These are phyloP conservation scores for Brachyopa scutellaris DNA, from an alignment of 2,888 invertebrate species.

Conservation along the genomic window DNA sequence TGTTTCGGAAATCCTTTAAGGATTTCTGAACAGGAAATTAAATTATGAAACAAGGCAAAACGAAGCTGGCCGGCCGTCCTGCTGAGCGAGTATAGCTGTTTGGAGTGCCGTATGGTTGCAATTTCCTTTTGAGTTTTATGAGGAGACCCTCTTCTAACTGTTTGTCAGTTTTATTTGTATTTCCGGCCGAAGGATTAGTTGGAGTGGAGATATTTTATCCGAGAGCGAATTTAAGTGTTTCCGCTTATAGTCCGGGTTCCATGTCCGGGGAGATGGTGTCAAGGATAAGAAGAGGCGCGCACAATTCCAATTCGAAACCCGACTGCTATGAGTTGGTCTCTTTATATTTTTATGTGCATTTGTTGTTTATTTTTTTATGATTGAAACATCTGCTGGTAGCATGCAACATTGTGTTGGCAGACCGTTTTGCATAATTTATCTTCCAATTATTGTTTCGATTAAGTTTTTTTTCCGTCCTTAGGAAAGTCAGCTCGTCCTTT, in stretches of 20 bases:
- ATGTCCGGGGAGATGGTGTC: conserved; percentile 6
- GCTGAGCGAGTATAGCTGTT: not conserved
- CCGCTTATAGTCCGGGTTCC: conserved; percentile 21
- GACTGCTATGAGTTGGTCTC: not conserved
- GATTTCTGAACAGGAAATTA: conserved; percentile 49
- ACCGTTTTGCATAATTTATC: conserved; percentile 35
- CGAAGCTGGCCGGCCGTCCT: not conserved
- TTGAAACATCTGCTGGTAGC: conserved; percentile 42
- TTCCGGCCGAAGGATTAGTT: conserved; percentile 45
- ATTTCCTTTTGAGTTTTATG: not conserved
- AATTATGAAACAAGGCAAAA: conserved; percentile 44
- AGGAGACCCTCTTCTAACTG: not conserved
- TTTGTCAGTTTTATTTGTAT: conserved; percentile 34
- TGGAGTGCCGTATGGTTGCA: not conserved
- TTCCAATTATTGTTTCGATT: conserved; percentile 18
- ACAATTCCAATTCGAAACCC: not conserved
- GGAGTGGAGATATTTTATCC: conserved; percentile 5
- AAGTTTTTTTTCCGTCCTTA: no score
- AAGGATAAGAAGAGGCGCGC: conserved; percentile 5
- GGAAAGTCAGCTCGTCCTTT: no score
- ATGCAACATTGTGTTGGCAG: conserved; percentile 37
- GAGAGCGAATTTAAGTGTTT: conserved; percentile 29
- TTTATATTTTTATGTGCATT: conserved; percentile 15
- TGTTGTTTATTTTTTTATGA: conserved; percentile 33
- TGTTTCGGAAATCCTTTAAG: conserved; percentile 44